Conservation (phyloP, 2,113 vertebrate genomes). For the Pholis gunnellus region DNA sequence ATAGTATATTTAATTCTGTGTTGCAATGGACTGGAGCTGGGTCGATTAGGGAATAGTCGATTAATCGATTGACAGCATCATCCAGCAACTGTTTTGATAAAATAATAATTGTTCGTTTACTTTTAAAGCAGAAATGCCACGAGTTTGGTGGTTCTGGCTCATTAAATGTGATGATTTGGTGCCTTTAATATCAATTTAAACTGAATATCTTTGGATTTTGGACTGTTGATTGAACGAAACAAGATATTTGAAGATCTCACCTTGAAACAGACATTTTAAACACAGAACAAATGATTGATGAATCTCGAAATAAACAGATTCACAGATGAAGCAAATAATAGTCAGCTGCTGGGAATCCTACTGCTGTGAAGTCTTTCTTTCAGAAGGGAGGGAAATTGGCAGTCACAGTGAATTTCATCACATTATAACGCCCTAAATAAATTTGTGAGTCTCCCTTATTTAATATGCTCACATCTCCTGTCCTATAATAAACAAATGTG, state of each 20-base stretch:
- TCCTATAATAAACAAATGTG: constrained; percentile 5
- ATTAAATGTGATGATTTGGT: neutral
- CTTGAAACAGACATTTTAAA: neutral
- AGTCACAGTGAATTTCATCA: constrained; percentile 43
- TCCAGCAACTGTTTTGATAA: neutral
- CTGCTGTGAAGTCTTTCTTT: constrained; percentile 15
- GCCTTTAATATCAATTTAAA: neutral
- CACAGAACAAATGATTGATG: neutral
- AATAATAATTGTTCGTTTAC: neutral
- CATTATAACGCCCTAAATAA: constrained; percentile 22
- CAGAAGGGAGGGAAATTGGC: constrained; percentile 29
- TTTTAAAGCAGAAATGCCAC: neutral
- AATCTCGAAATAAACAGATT: neutral
- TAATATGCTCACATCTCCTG: constrained; percentile 23
- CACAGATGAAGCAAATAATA: neutral
- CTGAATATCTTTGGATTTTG: neutral
- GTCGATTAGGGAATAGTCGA: neutral
- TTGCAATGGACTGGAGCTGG: neutral
- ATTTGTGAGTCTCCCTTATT: constrained; percentile 20
- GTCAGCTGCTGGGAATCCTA: neutral
- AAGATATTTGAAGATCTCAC: neutral
- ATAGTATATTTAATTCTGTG: constrained; percentile 15
- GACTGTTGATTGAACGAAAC: neutral
- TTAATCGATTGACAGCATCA: neutral
- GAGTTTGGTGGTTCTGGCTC: neutral